A percentile compares a stretch with the other conserved stretches of the same genome.
These are phyloP conservation scores for Thalpophila matura DNA, from an alignment of 2,888 invertebrate species.

Conservation along the genomic window DNA sequence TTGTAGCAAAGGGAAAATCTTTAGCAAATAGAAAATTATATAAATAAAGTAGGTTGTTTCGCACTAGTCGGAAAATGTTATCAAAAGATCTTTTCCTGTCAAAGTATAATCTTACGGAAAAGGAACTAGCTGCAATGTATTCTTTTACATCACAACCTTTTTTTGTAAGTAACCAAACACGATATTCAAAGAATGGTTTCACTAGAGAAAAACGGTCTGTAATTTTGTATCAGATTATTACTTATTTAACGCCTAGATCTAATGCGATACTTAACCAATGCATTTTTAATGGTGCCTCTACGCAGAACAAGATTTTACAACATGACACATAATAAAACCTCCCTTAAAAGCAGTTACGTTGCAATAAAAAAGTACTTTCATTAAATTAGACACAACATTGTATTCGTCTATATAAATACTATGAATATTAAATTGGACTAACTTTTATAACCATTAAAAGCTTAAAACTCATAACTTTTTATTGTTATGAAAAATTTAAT, in stretches of 20 bases:
- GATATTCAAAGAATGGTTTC: neutral
- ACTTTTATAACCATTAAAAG: conserved; percentile 37
- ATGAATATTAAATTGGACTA: conserved; percentile 29
- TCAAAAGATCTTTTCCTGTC: conserved; percentile 19
- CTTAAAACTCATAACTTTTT: conserved; percentile 31
- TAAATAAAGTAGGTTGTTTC: conserved; percentile 5
- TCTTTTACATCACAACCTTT: neutral
- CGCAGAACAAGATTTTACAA: conserved; percentile 16
- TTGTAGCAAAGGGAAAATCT: conserved; percentile 12
- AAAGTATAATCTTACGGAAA: neutral
- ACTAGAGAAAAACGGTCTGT: neutral
- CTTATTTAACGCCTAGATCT: neutral
- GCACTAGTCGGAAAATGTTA: conserved; percentile 6
- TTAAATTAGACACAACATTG: conserved; percentile 29
- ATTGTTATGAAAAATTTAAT: conserved; percentile 49
- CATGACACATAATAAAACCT: conserved; percentile 32
- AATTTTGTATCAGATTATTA: neutral
- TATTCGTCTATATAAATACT: conserved; percentile 18
- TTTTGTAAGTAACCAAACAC: neutral
- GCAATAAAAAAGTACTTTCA: conserved; percentile 41
- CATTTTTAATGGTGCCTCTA: neutral
- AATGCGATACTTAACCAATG: neutral
- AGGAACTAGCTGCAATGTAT: neutral
- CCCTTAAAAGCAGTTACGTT: conserved; percentile 19
- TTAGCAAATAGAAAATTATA: conserved; percentile 2